Evolutionary conservation across 1,140 invertebrate species (phyloP), one percentile per base, ranked within the genome.

Genomic region (Heterodera schachtii): DNA sequence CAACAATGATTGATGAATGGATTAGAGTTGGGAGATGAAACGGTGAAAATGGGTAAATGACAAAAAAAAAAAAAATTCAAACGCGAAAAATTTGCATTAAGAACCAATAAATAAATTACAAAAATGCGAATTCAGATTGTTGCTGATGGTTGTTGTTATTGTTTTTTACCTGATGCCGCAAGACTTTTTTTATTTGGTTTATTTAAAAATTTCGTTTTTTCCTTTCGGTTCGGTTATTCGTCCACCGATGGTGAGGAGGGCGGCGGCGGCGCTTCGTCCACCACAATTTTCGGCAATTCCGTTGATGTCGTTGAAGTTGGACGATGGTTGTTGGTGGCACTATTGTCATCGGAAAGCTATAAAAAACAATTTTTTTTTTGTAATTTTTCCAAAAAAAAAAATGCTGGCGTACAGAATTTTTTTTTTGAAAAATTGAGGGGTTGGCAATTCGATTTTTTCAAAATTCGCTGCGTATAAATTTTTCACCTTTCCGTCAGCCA

Each of bases 401-500:
- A 52, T n/a, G n/a, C n/a, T n/a, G n/a, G n/a, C n/a, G n/a, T n/a
- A n/a, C n/a, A n/a, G n/a, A n/a, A n/a, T n/a, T n/a, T n/a, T n/a
- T n/a, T n/a, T n/a, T 75, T 75, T 46, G 8, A 9, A 46, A 41
- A 11, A 52, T 2, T 8, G 11, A 52, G 49, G 49, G 49, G 7
- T 31, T 31, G 31, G 31, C 31, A 31, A 31, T 31, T 31, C 31
- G 31, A 31, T 31, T 31, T 8, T 52, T 52, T 52, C 11, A 52
- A 52, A 52, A 52, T 52, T 31, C 31, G 31, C 1, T 31, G 11
- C 11, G 49, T 52, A 11, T 11, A 52, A 8, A 8, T 52, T 19
- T 3, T 13, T 3, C 11, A 78, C 77, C 77, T 46, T 11, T 46
- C 77, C 77, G 66, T 78, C 77, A 16, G 16, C 77, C 64, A 78